Percentiles rank a stretch among this genome's conserved stretches.
Conservation (phyloP, 2,113 vertebrate genomes). For the Lampris megalopsis region DNA sequence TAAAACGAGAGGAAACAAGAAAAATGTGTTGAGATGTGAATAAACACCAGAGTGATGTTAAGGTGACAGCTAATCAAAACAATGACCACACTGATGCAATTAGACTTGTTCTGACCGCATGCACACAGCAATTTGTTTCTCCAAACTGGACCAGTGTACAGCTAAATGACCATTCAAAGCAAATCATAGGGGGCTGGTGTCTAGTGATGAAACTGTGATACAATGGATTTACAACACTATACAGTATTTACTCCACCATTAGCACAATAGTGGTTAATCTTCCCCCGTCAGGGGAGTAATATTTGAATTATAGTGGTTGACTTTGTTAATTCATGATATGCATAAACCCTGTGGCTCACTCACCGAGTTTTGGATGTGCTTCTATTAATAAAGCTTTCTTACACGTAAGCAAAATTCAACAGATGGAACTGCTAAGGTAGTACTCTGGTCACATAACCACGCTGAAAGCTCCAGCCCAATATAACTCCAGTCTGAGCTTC, state of each 20-base stretch:
- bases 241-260: background rate
- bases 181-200: conserved; percentile 10
- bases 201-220: background rate
- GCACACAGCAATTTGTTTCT: conserved; percentile 74
- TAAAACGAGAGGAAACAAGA: conserved; percentile 60
- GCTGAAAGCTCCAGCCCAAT: conserved; percentile 57
- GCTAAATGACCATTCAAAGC: conserved; percentile 15
- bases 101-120: conserved; percentile 74
- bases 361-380: background rate
- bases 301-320: background rate
- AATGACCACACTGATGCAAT: conserved; percentile 72
- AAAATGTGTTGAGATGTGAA: conserved; percentile 12
- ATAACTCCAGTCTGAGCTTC: conserved; percentile 59
- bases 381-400: conserved; percentile 18
- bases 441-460: conserved; percentile 41
- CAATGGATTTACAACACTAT: background rate
- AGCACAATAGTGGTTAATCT: background rate
- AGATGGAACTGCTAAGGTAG: conserved; percentile 28
- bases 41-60: conserved; percentile 31
- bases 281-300: too few relatives aligned
- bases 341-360: background rate
- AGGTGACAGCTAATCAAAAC: conserved; percentile 39
- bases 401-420: conserved; percentile 32
- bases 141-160: conserved; percentile 49
- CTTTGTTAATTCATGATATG: conserved; percentile 14